phyloP scores from a whole-genome alignment of 2,113 vertebrate genomes.

The Redunca redunca region DNA sequence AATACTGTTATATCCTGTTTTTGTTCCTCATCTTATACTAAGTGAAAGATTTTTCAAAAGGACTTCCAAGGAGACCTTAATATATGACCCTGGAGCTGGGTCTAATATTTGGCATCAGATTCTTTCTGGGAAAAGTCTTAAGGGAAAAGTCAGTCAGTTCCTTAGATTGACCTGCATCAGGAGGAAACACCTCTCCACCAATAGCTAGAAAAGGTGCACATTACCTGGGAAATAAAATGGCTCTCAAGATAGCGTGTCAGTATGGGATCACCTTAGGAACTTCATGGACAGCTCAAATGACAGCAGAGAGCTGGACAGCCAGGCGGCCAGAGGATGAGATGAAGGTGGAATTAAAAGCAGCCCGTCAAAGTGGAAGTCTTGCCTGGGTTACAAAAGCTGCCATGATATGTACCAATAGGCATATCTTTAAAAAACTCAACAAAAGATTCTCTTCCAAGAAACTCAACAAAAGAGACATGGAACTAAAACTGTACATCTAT shows the following conservation, averaged over 20 bases:
- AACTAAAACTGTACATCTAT: background rate
- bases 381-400: background rate
- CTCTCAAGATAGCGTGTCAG: background rate
- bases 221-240: background rate
- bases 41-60: background rate
- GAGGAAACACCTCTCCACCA: accelerated
- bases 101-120: background rate
- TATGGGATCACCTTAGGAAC: background rate
- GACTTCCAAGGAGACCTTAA: background rate
- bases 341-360: background rate
- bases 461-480: background rate
- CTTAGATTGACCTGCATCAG: accelerated
- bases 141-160: background rate
- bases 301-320: background rate
- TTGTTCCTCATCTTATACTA: background rate
- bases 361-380: background rate
- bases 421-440: background rate
- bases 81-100: background rate
- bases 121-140: background rate
- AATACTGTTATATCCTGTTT: background rate
- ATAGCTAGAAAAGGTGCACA: background rate
- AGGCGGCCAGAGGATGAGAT: background rate
- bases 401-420: background rate
- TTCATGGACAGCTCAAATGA: background rate
- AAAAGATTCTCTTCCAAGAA: background rate